Conservation (phyloP, 2,888 invertebrate genomes). For the Smittia aterrima region DNA sequence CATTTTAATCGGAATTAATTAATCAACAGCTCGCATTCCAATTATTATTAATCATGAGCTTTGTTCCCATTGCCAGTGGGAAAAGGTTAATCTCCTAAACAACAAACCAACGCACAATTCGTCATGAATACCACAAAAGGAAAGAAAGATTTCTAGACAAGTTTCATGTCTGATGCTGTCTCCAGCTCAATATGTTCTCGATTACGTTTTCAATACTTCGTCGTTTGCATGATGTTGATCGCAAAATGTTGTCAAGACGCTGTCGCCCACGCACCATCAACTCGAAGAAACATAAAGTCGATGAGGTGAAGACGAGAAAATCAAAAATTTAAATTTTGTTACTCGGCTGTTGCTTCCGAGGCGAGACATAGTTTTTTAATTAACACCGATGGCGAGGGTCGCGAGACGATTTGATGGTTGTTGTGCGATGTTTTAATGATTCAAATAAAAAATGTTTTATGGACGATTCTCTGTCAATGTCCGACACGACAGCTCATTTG, state of each 20-base stretch:
- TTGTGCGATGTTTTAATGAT: neutral
- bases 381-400: constrained; percentile 5
- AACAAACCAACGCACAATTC: too few relatives aligned
- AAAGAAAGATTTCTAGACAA: neutral
- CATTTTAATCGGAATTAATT: neutral
- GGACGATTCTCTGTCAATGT: neutral
- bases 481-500: constrained; percentile 20
- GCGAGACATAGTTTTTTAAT: constrained; percentile 20
- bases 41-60: too few relatives aligned
- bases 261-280: too few relatives aligned
- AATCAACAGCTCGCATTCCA: neutral
- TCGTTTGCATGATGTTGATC: neutral
- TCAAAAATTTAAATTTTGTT: neutral
- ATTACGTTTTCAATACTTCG: neutral
- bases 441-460: neutral
- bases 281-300: too few relatives aligned
- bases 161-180: neutral
- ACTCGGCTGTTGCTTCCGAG: neutral
- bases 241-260: neutral
- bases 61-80: too few relatives aligned
- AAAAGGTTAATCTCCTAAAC: too few relatives aligned
- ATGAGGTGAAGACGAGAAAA: neutral
- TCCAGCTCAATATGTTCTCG: neutral
- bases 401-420: neutral
- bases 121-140: neutral